Percentiles rank a stretch among this genome's conserved stretches.
phyloP scores from a whole-genome alignment of 1,140 invertebrate species.

The Belonocnema kinseyi region DNA sequence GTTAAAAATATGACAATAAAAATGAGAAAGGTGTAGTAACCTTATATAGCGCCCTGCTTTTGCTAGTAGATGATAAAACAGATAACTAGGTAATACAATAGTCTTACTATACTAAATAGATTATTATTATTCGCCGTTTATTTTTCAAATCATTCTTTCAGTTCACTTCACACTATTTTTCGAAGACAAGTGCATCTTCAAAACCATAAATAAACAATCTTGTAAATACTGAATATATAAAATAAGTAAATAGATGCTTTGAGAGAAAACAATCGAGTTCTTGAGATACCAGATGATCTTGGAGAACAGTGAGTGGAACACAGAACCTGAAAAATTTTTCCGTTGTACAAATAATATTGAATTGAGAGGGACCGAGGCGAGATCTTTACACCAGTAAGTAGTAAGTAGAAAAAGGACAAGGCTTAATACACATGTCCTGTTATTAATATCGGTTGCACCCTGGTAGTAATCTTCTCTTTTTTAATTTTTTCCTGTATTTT shows the following conservation, averaged over 20 bases:
- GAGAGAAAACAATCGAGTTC: not conserved
- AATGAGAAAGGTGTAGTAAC: too few relatives aligned
- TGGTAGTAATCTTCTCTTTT: slow-evolving; percentile 1
- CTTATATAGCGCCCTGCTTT: too few relatives aligned
- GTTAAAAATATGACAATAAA: too few relatives aligned
- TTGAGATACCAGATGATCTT: not conserved
- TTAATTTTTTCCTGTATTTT: not conserved
- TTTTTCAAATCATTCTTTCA: not conserved
- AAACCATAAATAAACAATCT: not conserved
- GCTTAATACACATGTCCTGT: slow-evolving; percentile 60
- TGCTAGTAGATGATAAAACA: too few relatives aligned
- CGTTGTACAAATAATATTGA: not conserved
- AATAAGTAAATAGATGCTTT: not conserved
- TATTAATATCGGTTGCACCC: slow-evolving; percentile 58
- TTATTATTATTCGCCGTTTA: too few relatives aligned
- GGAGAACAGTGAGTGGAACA: not conserved
- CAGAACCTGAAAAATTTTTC: not conserved
- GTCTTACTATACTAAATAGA: too few relatives aligned
- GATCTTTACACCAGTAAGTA: not conserved
- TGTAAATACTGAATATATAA: not conserved
- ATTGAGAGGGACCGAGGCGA: not conserved
- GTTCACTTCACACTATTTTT: not conserved
- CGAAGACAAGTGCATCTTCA: slow-evolving; percentile 3
- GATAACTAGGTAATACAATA: too few relatives aligned
- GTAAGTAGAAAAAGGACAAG: not conserved